phyloP scores from a whole-genome alignment of 2,888 invertebrate species.

The Spisula subtruncata region DNA sequence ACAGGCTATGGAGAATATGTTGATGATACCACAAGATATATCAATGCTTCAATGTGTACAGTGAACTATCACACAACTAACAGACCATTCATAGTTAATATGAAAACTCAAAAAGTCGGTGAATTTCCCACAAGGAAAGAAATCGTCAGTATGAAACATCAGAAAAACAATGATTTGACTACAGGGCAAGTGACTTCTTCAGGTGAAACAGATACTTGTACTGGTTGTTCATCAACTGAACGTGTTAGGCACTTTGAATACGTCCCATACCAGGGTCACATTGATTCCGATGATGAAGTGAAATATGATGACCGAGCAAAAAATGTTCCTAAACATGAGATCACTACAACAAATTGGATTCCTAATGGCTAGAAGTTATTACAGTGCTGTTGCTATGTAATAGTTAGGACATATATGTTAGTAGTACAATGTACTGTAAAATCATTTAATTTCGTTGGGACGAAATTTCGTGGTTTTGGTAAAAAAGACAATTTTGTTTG shows the following conservation, averaged over 20 bases:
- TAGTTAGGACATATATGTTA: no score
- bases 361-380: no score
- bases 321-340: not conserved
- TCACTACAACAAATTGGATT: not conserved
- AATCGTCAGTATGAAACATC: no score
- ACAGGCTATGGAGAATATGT: constrained; percentile 93
- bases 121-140: not conserved
- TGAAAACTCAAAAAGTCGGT: constrained; percentile 85
- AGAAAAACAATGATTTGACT: no score
- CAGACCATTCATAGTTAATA: constrained; percentile 93
- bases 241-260: not conserved
- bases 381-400: no score
- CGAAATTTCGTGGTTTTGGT: no score
- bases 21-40: constrained; percentile 93
- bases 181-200: not conserved
- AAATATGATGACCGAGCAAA: not conserved
- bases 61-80: constrained; percentile 93
- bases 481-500: no score
- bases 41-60: constrained; percentile 94
- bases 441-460: no score
- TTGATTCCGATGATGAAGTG: no score
- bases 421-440: no score
- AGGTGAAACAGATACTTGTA: not conserved
- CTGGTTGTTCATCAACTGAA: not conserved
- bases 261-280: not conserved